Base-by-base conservation (phyloP, 2,113 vertebrate species). In the Nycticorax nycticorax region DNA sequence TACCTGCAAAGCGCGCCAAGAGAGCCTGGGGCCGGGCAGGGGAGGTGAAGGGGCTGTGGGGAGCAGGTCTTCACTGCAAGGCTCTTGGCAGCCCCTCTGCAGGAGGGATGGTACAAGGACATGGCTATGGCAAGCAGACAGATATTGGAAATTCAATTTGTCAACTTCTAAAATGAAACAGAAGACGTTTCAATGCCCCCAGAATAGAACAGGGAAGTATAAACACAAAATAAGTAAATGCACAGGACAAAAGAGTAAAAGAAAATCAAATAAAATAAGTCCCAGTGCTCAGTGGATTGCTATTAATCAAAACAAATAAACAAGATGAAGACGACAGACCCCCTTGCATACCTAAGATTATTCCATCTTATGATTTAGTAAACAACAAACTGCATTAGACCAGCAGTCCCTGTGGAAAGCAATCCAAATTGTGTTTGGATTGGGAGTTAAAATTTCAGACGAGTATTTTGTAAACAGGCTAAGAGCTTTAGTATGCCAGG, bases 281-380 rank as follows among this genome's bases (percentile, higher is more conserved):
- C 35, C n/a, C 56, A 57, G 0, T 14, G 37, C 39, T 86, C 47
- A 72, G 39, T 45, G 26, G 30, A 45, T 78, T 89, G 30, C 37
- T 81, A 89, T 94, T 93, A 96, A 88, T 93, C 68, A 86, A 88
- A 96, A 93, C 48, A 94, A 96, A 92, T 59, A 95, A 94, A 91
- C 27, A 81, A 79, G 67, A 79, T 3, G 0, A 56, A 88, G 24
- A 81, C 33, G 39, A 14, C 6, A 80, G 60, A 71, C 6, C 8
- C 90, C 37, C 56, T 84, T 68, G 33, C 17, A 78, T 81, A 55
- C 4, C 19, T 68, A 87, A 81, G 33, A 81, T 86, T 68, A 78
- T 56, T 72, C 43, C 48, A 45, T 63, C 30, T 63, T 81, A 72
- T 53, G 56, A 92, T 77, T 93, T 63, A 84, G 83, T 75, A 95